Evolutionary conservation across 2,797 vertebrate species (phyloP), one percentile per base, ranked within the genome.

Genomic region (Buceros bicornis): DNA sequence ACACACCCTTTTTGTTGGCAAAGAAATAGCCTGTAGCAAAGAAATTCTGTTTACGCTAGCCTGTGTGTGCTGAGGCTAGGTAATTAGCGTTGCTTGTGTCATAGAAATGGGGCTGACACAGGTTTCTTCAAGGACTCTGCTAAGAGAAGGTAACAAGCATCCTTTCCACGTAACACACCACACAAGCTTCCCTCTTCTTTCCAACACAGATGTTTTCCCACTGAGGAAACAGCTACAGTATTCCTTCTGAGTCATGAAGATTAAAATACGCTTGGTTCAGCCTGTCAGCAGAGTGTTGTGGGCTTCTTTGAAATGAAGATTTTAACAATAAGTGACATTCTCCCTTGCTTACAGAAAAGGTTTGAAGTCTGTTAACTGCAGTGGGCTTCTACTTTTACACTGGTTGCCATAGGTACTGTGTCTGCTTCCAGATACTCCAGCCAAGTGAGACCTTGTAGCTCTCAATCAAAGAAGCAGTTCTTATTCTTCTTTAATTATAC

Each of bases 321-420:
- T 81, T 71, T 79, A 84, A 92, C 89, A 87, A 42, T 61, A 76
- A 90, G 58, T 89, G 89, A 82, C 76, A 31, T 87, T 82, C 40
- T 66, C 87, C 48, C 87, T 90, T 66, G 77, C 65, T 83, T 91
- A 78, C 80, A 84, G 88, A 76, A 89, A 62, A 84, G 83, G 56
- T 82, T 84, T 93, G 77, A 88, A 94, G 66, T 47, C 51, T 70
- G 54, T 77, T 79, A 22, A 10, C 71, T 95, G 74, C 84, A 80
- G 35, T 73, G 71, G 80, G 80, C 89, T 95, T 58, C 82, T 89
- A 15, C 83, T 92, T 79, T 53, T 76, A 58, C 69, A 4, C 61
- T 57, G 37, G 72, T 96, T 94, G 87, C 87, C 84, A 81, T 81
- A 94, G 92, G 95, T 87, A 93, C 92, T 86, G 64, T 79, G 64